Base-by-base conservation (phyloP, 2,113 vertebrate species). In the Phylloscopus whistleri region DNA sequence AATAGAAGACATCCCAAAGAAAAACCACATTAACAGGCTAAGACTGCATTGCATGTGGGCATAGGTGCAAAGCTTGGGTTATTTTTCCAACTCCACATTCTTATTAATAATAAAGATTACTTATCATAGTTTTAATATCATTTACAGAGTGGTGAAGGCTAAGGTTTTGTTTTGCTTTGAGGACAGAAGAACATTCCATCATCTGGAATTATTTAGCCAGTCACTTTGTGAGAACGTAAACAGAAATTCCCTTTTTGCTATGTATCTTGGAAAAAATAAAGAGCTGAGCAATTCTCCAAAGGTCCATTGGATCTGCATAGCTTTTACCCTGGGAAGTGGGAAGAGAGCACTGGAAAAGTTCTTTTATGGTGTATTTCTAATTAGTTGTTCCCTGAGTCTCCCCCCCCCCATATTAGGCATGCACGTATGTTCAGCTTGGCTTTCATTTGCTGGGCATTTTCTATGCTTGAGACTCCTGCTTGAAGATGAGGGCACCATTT, bases 171-270 rank as follows among this genome's bases (percentile, higher is more conserved):
- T 97, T 94, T 84, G 39, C 35, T 92, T 92, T 92, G 84, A 91
- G 77, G 80, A 94, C 80, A 87, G 88, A 90, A 90, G 76, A 93
- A 87, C 93, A 68, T 89, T 96, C 93, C 84, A 46, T 95, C 95
- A 97, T 97, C 95, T 97, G 96, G 96, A 96, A 96, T 97, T 91
- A 94, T 95, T 97, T 97, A 96, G 93, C 78, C 74, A 79, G 86
- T 52, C 64, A 55, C 89, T 95, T 91, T 94, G 84, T 95, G 91
- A 97, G 91, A 96, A 95, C 84, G 1, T 91, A 93, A 96, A 95
- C 91, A 95, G 91, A 94, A 97, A 93, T 94, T 94, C 91, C 93
- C 87, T 89, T 91, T 93, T 95, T 91, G 73, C 91, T 87, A 76
- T 91, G 89, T 89, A 73, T 89, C 74, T 91, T 87, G 93, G 96